A percentile compares a stretch with the other conserved stretches of the same genome.
phyloP scores from a whole-genome alignment of 2,888 invertebrate genomes.

The Clostera curtula region DNA sequence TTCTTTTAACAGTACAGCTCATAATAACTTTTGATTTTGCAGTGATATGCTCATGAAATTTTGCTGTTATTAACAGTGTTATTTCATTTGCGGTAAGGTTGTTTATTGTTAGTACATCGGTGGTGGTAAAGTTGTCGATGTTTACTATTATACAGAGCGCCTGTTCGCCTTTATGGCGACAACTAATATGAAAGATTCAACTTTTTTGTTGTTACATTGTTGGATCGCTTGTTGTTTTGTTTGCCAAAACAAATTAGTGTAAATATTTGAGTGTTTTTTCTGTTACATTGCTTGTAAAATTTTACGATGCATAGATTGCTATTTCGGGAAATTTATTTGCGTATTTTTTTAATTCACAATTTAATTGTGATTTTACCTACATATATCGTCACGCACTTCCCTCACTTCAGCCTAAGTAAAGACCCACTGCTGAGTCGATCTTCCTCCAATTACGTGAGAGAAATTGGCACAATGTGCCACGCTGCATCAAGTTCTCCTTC shows the following conservation, averaged over 20 bases:
- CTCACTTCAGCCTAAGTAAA: too few relatives aligned
- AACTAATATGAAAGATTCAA: slow-evolving; percentile 50
- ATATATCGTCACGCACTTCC: too few relatives aligned
- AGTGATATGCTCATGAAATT: slow-evolving; percentile 6
- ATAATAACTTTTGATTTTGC: slow-evolving; percentile 19
- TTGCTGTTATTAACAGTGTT: slow-evolving; percentile 12
- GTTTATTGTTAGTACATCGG: slow-evolving; percentile 15
- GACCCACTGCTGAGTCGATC: too few relatives aligned
- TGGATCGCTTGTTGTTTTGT: slow-evolving; percentile 37
- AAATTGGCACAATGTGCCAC: too few relatives aligned
- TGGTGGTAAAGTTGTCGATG: slow-evolving; percentile 12
- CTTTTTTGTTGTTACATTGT: slow-evolving; percentile 30
- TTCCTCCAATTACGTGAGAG: too few relatives aligned
- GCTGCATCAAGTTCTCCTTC: too few relatives aligned
- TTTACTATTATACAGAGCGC: slow-evolving; percentile 26
- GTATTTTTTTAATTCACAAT: too few relatives aligned
- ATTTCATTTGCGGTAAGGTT: slow-evolving; percentile 14
- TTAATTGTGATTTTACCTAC: too few relatives aligned
- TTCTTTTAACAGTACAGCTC: slow-evolving; percentile 18
- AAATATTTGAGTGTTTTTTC: slow-evolving; percentile 25
- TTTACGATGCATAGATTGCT: too few relatives aligned
- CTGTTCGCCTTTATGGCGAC: slow-evolving; percentile 40
- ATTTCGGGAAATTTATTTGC: too few relatives aligned
- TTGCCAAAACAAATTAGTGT: slow-evolving; percentile 26
- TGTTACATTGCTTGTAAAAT: too few relatives aligned